Evolutionary conservation across 1,140 invertebrate genomes (phyloP).

Genomic region (Scaptodrosophila lebanonensis): DNA sequence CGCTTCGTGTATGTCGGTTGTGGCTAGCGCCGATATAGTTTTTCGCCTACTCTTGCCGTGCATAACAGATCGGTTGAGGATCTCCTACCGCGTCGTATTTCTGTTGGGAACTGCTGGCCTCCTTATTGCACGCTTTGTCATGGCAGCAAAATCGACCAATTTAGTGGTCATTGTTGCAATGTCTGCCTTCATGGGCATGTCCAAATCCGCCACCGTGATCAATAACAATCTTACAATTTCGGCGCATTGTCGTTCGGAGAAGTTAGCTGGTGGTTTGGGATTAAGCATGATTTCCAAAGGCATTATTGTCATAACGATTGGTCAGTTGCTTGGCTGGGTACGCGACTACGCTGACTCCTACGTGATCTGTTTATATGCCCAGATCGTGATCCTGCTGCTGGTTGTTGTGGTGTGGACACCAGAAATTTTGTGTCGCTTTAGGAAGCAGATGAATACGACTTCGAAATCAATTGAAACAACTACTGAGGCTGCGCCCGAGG

Average conservation of each 20-base stretch:
- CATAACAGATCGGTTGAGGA: constrained; percentile 81
- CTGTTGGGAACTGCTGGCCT: constrained; percentile 77
- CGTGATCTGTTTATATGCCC: constrained; percentile 80
- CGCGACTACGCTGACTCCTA: constrained; percentile 82
- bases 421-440: constrained; percentile 77
- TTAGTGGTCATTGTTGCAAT: constrained; percentile 49
- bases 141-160: constrained; percentile 44
- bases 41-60: constrained; percentile 82
- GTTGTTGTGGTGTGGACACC: constrained; percentile 81
- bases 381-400: constrained; percentile 79
- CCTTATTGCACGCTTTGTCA: constrained; percentile 43
- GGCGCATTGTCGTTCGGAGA: constrained; percentile 80
- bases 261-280: constrained; percentile 83
- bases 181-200: constrained; percentile 59
- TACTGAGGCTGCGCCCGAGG: constrained; percentile 30
- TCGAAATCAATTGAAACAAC: constrained; percentile 49
- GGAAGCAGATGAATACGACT: constrained; percentile 32
- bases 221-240: constrained; percentile 85
- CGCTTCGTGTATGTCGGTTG: constrained; percentile 82
- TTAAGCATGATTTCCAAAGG: constrained; percentile 86
- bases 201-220: constrained; percentile 80
- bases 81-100: constrained; percentile 80
- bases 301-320: constrained; percentile 81
- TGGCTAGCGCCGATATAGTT: constrained; percentile 82
- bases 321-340: constrained; percentile 83